Evolutionary conservation across 2,888 invertebrate genomes (phyloP).

Genomic region (Nipponacmea schrenckii): DNA sequence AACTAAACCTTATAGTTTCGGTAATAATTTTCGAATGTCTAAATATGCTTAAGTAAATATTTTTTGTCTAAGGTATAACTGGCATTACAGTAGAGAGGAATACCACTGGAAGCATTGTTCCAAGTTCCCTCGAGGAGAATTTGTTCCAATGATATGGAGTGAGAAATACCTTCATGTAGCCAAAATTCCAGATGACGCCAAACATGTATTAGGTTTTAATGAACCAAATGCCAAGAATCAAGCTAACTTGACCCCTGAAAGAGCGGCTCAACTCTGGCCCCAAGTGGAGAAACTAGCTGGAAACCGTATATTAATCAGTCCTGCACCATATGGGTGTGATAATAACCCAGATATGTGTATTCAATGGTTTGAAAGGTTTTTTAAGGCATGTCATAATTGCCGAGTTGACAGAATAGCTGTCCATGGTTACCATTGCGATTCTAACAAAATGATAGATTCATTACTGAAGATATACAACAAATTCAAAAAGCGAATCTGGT

Average conservation of each 20-base stretch:
- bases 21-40: no score
- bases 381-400: constrained; percentile 38
- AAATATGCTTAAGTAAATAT: no score
- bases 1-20: no score
- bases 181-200: constrained; percentile 25
- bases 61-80: constrained; percentile 29
- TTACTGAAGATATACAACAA: constrained; percentile 30
- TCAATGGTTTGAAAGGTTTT: constrained; percentile 43
- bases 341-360: constrained; percentile 24
- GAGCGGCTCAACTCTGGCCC: constrained; percentile 39
- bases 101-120: constrained; percentile 20
- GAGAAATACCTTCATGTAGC: constrained; percentile 13
- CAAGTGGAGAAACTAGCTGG: constrained; percentile 31
- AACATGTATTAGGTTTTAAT: constrained; percentile 40
- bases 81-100: constrained; percentile 20
- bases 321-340: constrained; percentile 5
- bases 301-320: constrained; percentile 37
- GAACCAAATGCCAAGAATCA: constrained; percentile 43
- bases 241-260: constrained; percentile 37
- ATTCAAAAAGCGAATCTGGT: constrained; percentile 37
- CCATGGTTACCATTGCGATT: constrained; percentile 38
- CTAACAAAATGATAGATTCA: constrained; percentile 30
- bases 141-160: constrained; percentile 45
- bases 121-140: constrained; percentile 17
- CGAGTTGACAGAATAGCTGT: constrained; percentile 44